phyloP scores from a whole-genome alignment of 2,888 invertebrate species.

The Dolichopus griseipennis region DNA sequence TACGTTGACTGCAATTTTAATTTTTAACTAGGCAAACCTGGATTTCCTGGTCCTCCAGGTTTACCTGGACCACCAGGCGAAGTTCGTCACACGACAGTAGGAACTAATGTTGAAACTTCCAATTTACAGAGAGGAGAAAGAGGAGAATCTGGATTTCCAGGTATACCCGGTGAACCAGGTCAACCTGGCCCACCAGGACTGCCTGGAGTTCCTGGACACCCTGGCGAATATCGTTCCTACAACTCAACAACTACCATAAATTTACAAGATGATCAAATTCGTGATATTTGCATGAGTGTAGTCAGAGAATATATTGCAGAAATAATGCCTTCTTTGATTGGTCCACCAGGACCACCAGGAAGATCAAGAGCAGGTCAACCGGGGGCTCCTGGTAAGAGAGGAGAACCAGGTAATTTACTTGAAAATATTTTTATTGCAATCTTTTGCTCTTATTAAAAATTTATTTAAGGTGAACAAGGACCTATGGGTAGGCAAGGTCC shows the following conservation, averaged over 20 bases:
- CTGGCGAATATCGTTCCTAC: slow-evolving; percentile 36
- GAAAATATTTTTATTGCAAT: neutral
- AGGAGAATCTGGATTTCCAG: slow-evolving; percentile 15
- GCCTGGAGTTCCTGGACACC: slow-evolving; percentile 46
- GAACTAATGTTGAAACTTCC: neutral
- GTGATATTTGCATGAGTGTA: slow-evolving; percentile 71
- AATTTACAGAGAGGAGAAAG: slow-evolving; percentile 34
- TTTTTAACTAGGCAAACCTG: slow-evolving; percentile 21
- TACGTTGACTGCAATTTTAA: neutral
- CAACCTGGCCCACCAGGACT: slow-evolving; percentile 30
- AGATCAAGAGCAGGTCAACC: slow-evolving; percentile 57
- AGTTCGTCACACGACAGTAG: slow-evolving; percentile 10
- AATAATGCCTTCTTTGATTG: slow-evolving; percentile 51
- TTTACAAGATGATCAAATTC: slow-evolving; percentile 53
- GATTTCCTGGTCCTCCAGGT: slow-evolving; percentile 31
- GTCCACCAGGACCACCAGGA: slow-evolving; percentile 60
- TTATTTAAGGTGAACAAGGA: slow-evolving; percentile 48
- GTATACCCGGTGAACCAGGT: slow-evolving; percentile 10
- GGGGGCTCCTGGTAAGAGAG: slow-evolving; percentile 48
- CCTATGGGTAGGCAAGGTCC: slow-evolving; percentile 52
- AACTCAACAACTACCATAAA: slow-evolving; percentile 25
- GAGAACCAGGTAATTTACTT: slow-evolving; percentile 47
- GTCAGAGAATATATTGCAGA: slow-evolving; percentile 70
- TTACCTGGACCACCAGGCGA: slow-evolving; percentile 23
- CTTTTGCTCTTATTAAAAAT: slow-evolving; percentile 10